These are phyloP conservation scores for Monoplex corrugatus DNA, from an alignment of 2,888 invertebrate species.

Conservation along the genomic window DNA sequence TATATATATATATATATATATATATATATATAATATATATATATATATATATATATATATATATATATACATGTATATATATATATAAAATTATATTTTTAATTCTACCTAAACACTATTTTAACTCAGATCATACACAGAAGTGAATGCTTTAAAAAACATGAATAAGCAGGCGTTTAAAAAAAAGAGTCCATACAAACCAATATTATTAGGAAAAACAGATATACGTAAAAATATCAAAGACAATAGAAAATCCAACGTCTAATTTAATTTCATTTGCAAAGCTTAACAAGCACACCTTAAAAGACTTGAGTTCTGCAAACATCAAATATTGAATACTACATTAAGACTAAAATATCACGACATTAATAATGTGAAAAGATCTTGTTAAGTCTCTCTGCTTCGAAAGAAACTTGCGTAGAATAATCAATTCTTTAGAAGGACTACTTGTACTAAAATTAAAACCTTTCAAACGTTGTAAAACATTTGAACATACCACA, in stretches of 20 bases:
- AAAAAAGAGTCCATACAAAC: neutral
- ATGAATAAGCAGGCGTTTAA: neutral
- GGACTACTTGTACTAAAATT: no score
- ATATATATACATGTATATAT: conserved; percentile 6
- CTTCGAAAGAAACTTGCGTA: neutral
- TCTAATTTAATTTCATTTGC: neutral
- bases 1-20: neutral
- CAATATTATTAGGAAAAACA: neutral
- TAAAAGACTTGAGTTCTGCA: conserved; percentile 43
- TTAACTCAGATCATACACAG: no score
- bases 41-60: conserved; percentile 11
- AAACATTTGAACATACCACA: no score
- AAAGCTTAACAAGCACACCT: conserved; percentile 40
- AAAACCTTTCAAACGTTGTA: no score
- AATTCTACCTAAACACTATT: no score
- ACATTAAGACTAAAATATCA: neutral
- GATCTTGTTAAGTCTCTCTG: neutral
- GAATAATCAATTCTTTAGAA: no score
- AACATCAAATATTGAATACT: neutral
- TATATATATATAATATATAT: neutral
- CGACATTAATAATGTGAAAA: no score
- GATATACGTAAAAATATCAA: no score
- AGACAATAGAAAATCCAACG: neutral
- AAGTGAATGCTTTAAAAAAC: neutral
- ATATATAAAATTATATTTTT: neutral